A percentile compares a stretch with the other conserved stretches of the same genome.
These are phyloP conservation scores for Drosophila funebris DNA, from an alignment of 1,140 invertebrate genomes.

Conservation along the genomic window DNA sequence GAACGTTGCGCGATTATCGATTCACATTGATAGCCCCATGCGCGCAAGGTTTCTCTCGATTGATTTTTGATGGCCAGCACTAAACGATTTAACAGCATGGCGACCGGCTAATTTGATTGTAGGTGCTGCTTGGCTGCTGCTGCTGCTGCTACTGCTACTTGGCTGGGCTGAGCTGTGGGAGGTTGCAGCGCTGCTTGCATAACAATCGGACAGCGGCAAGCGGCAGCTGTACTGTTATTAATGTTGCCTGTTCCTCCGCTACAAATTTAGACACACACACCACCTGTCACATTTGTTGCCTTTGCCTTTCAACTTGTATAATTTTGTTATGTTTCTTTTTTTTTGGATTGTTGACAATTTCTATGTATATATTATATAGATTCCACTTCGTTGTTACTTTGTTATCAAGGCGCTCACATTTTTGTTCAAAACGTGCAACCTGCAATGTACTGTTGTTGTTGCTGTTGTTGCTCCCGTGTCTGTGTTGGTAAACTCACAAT, in stretches of 20 bases:
- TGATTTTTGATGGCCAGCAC: constrained; percentile 83
- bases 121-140: constrained; percentile 31
- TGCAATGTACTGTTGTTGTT: constrained; percentile 53
- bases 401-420: constrained; percentile 62
- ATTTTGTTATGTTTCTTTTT: constrained; percentile 44
- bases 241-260: constrained; percentile 52
- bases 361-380: constrained; percentile 15
- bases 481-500: constrained; percentile 28
- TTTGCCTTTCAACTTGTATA: constrained; percentile 45
- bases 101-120: constrained; percentile 61
- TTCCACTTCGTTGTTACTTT: constrained; percentile 37
- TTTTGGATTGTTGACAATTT: constrained; percentile 37
- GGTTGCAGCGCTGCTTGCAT: constrained; percentile 41
- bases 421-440: constrained; percentile 71
- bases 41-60: constrained; percentile 84
- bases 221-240: constrained; percentile 29
- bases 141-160: constrained; percentile 29
- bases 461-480: constrained; percentile 25
- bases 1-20: constrained; percentile 87
- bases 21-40: constrained; percentile 87
- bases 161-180: constrained; percentile 16
- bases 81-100: constrained; percentile 74
- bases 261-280: constrained; percentile 46
- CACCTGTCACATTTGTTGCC: constrained; percentile 58
- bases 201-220: constrained; percentile 30